Conservation (phyloP, 2,888 invertebrate species). For the Macropis europaea region DNA sequence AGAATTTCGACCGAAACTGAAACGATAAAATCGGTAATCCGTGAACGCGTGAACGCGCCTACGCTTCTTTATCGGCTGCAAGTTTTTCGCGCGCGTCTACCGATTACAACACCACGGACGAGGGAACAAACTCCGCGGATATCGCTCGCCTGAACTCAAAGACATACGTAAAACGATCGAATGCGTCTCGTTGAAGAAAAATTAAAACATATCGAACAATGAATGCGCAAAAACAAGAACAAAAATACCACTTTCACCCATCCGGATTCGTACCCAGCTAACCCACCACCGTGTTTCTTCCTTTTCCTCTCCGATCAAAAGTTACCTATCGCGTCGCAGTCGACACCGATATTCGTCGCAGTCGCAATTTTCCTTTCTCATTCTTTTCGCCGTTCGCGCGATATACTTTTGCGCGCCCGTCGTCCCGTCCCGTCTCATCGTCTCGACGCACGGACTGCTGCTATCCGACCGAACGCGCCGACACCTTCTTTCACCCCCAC, state of each 20-base stretch:
- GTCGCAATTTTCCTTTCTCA: not conserved
- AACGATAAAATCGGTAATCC: slow-evolving; percentile 19
- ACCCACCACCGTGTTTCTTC: slow-evolving; percentile 24
- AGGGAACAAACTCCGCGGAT: slow-evolving; percentile 36
- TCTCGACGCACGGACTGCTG: no score
- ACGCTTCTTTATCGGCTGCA: not conserved
- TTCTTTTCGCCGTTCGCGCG: not conserved
- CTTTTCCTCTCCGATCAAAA: not conserved
- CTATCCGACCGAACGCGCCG: not conserved
- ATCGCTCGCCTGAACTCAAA: slow-evolving; percentile 59
- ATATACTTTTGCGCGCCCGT: not conserved
- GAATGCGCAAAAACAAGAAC: slow-evolving; percentile 63
- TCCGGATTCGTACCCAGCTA: slow-evolving; percentile 39
- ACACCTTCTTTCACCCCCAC: not conserved
- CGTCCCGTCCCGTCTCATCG: not conserved
- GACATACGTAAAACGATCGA: slow-evolving; percentile 49
- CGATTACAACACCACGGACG: slow-evolving; percentile 5
- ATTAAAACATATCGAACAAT: slow-evolving; percentile 62
- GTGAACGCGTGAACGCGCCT: not conserved
- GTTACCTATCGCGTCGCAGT: not conserved
- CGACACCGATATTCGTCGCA: slow-evolving; percentile 4
- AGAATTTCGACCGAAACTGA: slow-evolving; percentile 28
- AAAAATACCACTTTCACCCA: slow-evolving; percentile 54
- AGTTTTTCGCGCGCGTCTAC: not conserved
- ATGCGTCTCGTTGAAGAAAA: slow-evolving; percentile 52